Evolutionary conservation across 92 coral and sea anemone species (phyloP), one percentile per base, ranked within the genome.

Genomic region (Umimayanthus kanabou): DNA sequence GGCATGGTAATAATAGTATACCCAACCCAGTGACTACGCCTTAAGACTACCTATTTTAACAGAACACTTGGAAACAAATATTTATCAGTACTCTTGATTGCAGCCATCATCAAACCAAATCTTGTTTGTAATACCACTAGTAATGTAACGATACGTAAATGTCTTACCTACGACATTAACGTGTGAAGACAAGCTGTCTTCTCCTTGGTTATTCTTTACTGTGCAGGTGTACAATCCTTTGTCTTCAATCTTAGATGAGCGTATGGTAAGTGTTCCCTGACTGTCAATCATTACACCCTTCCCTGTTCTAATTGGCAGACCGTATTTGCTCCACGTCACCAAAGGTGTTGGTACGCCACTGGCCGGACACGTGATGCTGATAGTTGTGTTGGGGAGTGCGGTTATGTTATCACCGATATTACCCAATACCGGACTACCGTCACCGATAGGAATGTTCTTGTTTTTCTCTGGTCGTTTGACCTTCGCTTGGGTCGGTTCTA

Each of bases 261-360:
- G 57, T 50, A 50, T 50, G 15, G 57, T 50, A 9, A 50, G 57
- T 50, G 57, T 50, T 50, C 57, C 57, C 57, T 13, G 14, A 50
- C 14, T 50, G 1, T 13, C 57, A 1, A 50, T 50, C 9, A 50
- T 50, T 0, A 50, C 16, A 50, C 11, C 11, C 57, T 50, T 7
- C 57, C 57, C 57, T 50, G 57, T 13, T 7, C 3, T 50, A 2
- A 50, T 7, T 4, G 57, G 57, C 57, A 50, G 2, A 1, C 81
- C 86, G 43, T 89, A 85, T 57, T 89, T 89, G 22, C 73, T 49
- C 91, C 91, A 89, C 30, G 45, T 58, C 11, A 89, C 53, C 14
- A 82, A 39, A 16, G 91, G 91, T 57, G 53, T 82, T 5, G 91
- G 91, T 26, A 77, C 58, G 9, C 91, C 91, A 3, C 79, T 78